A percentile compares a stretch with the other conserved stretches of the same genome.
These are phyloP conservation scores for Quadroppia sp. DNA, from an alignment of 2,888 invertebrate genomes.

Conservation along the genomic window DNA sequence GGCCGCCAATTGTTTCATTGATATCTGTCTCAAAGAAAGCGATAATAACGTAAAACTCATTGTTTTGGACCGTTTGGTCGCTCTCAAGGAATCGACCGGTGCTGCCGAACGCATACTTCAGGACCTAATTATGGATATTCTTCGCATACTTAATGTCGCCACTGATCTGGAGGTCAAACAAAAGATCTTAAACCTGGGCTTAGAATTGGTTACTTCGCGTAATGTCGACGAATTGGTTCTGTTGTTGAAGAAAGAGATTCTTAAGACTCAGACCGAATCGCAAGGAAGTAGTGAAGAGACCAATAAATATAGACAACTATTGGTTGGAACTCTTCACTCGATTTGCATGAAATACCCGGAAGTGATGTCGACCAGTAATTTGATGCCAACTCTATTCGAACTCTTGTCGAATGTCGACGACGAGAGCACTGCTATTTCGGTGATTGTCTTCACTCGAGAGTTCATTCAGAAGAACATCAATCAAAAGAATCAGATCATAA, in stretches of 20 bases:
- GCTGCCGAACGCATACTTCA: conserved; percentile 76
- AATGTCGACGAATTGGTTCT: conserved; percentile 93
- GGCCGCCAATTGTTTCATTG: conserved; percentile 96
- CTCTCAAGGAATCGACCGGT: conserved; percentile 71
- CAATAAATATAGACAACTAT: conserved; percentile 86
- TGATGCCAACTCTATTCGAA: conserved; percentile 42
- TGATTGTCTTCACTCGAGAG: conserved; percentile 87
- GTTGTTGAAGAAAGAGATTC: conserved; percentile 84
- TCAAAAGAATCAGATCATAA: conserved; percentile 73
- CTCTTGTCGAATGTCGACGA: conserved; percentile 59
- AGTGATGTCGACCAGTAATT: conserved; percentile 49
- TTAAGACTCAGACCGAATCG: conserved; percentile 74
- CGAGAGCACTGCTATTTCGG: conserved; percentile 80
- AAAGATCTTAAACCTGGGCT: conserved; percentile 73
- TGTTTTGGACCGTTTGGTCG: conserved; percentile 85
- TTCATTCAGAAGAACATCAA: conserved; percentile 89
- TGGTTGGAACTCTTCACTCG: conserved; percentile 89
- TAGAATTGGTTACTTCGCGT: conserved; percentile 83
- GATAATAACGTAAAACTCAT: conserved; percentile 99
- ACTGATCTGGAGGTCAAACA: conserved; percentile 91
- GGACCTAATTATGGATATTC: conserved; percentile 94
- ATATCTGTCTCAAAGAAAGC: conserved; percentile 97
- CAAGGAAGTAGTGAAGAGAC: conserved; percentile 72
- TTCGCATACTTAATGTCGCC: conserved; percentile 75
- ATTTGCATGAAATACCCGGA: conserved; percentile 73